Evolutionary conservation across 1,140 invertebrate genomes (phyloP).

Genomic region (Marisa cornuarietis): DNA sequence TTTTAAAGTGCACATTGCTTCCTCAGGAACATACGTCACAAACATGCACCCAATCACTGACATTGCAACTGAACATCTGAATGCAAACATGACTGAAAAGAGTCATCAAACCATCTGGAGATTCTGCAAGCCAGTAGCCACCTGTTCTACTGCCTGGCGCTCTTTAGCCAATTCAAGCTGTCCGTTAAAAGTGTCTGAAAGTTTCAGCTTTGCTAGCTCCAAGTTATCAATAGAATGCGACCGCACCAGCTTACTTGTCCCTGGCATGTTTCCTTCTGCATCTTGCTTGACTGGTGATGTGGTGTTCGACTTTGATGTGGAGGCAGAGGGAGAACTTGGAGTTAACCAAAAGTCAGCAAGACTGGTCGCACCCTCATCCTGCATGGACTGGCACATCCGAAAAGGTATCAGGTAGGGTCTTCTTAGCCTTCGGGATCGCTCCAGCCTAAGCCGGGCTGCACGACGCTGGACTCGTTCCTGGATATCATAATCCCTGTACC

Average conservation of each 20-base stretch:
- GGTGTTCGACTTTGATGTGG: slow-evolving; percentile 50
- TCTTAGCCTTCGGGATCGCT: slow-evolving; percentile 40
- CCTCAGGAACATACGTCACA: too few species aligned
- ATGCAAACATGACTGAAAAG: too few species aligned
- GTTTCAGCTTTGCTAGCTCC: slow-evolving; percentile 45
- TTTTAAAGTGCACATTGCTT: neutral
- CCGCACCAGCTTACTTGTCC: slow-evolving; percentile 16
- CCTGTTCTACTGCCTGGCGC: slow-evolving; percentile 45
- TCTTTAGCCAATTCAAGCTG: slow-evolving; percentile 29
- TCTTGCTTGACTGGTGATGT: slow-evolving; percentile 48
- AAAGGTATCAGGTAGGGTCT: slow-evolving; percentile 60
- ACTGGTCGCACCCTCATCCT: slow-evolving; percentile 27
- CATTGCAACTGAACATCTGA: too few species aligned
- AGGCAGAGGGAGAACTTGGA: neutral
- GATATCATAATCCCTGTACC: slow-evolving; percentile 15
- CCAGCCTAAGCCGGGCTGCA: slow-evolving; percentile 33
- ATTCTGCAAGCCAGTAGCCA: slow-evolving; percentile 50
- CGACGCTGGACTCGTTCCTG: slow-evolving; percentile 21
- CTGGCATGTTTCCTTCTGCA: slow-evolving; percentile 23
- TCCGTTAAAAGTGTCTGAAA: slow-evolving; percentile 38
- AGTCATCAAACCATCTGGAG: slow-evolving; percentile 40
- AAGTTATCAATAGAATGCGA: slow-evolving; percentile 60
- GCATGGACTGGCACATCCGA: slow-evolving; percentile 48
- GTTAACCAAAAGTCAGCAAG: slow-evolving; percentile 9
- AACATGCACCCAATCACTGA: too few species aligned